Evolutionary conservation across 2,113 vertebrate genomes (phyloP).

Genomic region (Herpailurus yagouaroundi): DNA sequence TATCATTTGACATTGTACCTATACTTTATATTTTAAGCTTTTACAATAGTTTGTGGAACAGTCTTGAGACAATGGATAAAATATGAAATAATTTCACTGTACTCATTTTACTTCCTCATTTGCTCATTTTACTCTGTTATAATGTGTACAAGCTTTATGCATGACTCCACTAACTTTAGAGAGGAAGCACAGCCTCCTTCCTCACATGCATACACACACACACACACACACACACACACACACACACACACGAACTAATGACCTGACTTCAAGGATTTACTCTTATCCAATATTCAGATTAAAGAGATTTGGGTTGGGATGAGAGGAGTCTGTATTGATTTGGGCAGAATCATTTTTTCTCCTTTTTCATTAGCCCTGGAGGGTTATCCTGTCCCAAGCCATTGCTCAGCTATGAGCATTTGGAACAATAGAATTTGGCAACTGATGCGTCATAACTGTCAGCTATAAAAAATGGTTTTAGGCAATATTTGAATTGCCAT

Average conservation of each 20-base stretch:
- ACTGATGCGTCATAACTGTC: neutral
- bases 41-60: neutral
- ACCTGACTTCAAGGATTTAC: neutral
- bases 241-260: neutral
- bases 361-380: neutral
- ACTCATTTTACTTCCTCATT: neutral
- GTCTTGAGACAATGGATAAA: constrained; percentile 4
- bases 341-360: neutral
- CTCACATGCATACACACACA: neutral
- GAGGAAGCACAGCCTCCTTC: neutral
- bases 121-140: neutral
- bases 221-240: too few species aligned
- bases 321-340: neutral
- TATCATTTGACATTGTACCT: neutral
- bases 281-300: neutral
- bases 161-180: neutral
- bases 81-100: constrained; percentile 9
- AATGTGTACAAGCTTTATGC: neutral
- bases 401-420: neutral
- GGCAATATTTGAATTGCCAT: neutral
- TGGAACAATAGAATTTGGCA: constrained; percentile 13
- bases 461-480: neutral
- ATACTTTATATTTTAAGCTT: neutral
- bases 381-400: neutral
- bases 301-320: neutral